Conservation (phyloP, 2,113 vertebrate species). For the Andinoacara biseriatus region DNA sequence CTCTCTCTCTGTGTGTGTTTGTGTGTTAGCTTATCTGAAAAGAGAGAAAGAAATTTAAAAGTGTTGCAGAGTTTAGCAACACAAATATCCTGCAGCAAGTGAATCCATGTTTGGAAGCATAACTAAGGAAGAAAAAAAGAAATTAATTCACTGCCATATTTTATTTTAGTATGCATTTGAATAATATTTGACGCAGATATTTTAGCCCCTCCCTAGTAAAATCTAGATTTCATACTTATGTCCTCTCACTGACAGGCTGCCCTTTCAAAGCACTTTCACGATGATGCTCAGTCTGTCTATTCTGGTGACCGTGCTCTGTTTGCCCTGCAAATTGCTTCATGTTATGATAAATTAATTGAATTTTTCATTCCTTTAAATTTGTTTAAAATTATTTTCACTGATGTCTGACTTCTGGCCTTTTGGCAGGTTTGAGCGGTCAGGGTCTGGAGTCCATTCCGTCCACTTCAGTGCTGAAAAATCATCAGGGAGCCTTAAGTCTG, state of each 20-base stretch:
- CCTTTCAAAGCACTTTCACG: not conserved
- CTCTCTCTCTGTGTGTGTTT: too few species aligned
- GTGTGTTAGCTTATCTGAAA: too few species aligned
- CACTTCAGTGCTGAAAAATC: conserved; percentile 34
- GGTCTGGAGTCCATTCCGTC: conserved; percentile 54
- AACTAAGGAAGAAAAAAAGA: too few species aligned
- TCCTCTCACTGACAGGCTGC: not conserved
- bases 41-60: too few species aligned
- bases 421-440: conserved; percentile 46
- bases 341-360: not conserved
- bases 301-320: not conserved
- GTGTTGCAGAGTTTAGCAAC: too few species aligned
- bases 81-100: too few species aligned
- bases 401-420: not conserved
- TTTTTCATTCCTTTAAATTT: too few species aligned
- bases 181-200: not conserved
- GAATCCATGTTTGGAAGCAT: too few species aligned
- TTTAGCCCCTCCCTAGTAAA: not conserved
- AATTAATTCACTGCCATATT: not conserved
- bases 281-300: not conserved
- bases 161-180: not conserved
- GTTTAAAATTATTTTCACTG: too few species aligned
- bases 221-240: not conserved
- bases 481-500: conserved; percentile 50
- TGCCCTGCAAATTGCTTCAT: not conserved